Conservation (phyloP, 2,113 vertebrate species). For the Seriola rivoliana region DNA sequence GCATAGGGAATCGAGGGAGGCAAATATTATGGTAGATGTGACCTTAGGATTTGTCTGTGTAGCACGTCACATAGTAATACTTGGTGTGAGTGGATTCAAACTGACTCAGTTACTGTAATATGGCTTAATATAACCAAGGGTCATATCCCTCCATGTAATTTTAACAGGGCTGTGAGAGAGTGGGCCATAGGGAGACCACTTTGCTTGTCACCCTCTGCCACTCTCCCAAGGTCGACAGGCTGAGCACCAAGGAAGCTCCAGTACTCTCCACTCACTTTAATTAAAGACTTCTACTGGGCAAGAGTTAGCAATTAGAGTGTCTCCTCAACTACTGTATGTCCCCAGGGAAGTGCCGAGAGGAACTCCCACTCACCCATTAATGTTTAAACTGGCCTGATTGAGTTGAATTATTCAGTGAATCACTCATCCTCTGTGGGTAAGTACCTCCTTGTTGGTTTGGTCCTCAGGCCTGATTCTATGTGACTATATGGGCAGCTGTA, state of each 20-base stretch:
- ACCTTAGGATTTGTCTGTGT: slow-evolving; percentile 3
- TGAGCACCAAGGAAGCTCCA: slow-evolving; percentile 38
- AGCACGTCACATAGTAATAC: neutral
- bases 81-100: slow-evolving; percentile 30
- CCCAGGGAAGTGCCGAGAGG: slow-evolving; percentile 68
- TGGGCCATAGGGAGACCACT: slow-evolving; percentile 36
- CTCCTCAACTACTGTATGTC: slow-evolving; percentile 66
- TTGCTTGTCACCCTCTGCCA: slow-evolving; percentile 43
- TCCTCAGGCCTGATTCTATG: slow-evolving; percentile 16
- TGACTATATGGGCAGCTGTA: slow-evolving; percentile 24
- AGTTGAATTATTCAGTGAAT: slow-evolving; percentile 80
- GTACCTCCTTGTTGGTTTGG: slow-evolving; percentile 53
- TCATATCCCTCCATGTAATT: slow-evolving; percentile 35
- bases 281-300: slow-evolving; percentile 79
- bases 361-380: slow-evolving; percentile 77
- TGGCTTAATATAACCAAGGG: slow-evolving; percentile 22
- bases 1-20: neutral
- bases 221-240: slow-evolving; percentile 57
- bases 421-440: slow-evolving; percentile 50
- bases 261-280: slow-evolving; percentile 62
- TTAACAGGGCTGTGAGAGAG: slow-evolving; percentile 39
- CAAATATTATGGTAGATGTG: neutral
- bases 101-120: slow-evolving; percentile 24
- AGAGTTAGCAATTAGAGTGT: slow-evolving; percentile 80
- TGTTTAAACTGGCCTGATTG: slow-evolving; percentile 77